Conservation (phyloP, 2,888 invertebrate species). For the Tribolium freemani region DNA sequence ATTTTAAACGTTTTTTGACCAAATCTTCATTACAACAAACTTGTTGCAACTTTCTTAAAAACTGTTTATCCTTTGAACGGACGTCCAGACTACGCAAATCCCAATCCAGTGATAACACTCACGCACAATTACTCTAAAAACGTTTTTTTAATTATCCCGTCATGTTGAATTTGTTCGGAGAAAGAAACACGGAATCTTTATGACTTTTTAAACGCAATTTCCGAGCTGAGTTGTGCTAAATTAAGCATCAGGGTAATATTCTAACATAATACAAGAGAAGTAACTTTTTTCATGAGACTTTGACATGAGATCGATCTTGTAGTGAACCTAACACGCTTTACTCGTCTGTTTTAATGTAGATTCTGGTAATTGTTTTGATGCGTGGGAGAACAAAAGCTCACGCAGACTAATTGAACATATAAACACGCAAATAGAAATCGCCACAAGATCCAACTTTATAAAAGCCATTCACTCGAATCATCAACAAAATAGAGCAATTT, state of each 20-base stretch:
- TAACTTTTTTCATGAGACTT: slow-evolving; percentile 1
- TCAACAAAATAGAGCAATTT: neutral
- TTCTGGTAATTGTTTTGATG: slow-evolving; percentile 30
- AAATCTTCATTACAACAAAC: too few species aligned
- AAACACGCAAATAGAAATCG: slow-evolving; percentile 18
- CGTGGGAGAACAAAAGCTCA: slow-evolving; percentile 24
- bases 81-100: neutral
- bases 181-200: too few species aligned
- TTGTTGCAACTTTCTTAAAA: too few species aligned
- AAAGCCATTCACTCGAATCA: neutral
- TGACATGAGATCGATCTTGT: slow-evolving; percentile 23
- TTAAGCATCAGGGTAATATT: too few species aligned
- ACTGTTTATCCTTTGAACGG: too few species aligned
- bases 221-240: too few species aligned
- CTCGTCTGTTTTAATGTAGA: slow-evolving; percentile 13
- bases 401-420: slow-evolving; percentile 23
- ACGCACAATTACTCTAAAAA: neutral
- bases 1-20: too few species aligned
- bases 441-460: slow-evolving; percentile 10
- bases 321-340: slow-evolving; percentile 2
- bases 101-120: neutral
- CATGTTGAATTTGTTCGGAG: too few species aligned
- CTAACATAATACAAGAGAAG: too few species aligned
- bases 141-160: slow-evolving; percentile 1
- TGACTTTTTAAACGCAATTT: too few species aligned